Conservation (phyloP, 2,888 invertebrate genomes). For the Watsonalla cultraria region DNA sequence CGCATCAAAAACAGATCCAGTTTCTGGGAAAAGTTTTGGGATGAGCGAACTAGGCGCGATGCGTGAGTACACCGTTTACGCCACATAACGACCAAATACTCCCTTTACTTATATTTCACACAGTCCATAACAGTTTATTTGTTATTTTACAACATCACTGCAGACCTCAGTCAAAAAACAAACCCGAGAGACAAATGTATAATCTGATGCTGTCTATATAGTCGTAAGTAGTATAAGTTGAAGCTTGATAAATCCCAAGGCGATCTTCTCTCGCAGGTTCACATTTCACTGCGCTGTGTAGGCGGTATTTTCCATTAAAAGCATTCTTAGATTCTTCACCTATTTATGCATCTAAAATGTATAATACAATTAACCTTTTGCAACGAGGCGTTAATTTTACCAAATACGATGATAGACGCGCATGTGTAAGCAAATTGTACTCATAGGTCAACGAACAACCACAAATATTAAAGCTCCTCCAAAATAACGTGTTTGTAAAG, state of each 20-base stretch:
- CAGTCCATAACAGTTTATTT: background rate
- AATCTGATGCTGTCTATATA: background rate
- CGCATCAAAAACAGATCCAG: constrained; percentile 87
- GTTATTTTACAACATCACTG: too few relatives aligned
- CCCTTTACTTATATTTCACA: background rate
- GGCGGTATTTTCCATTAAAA: background rate
- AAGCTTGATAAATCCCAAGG: background rate
- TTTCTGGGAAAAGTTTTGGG: constrained; percentile 93
- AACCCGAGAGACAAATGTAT: background rate
- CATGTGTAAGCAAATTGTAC: too few relatives aligned
- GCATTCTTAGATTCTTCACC: background rate
- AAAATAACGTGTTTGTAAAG: too few relatives aligned
- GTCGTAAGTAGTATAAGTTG: background rate
- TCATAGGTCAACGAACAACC: too few relatives aligned
- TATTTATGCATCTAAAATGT: background rate
- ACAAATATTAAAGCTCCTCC: too few relatives aligned
- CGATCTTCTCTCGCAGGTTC: background rate
- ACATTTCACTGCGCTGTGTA: background rate
- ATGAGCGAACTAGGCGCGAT: constrained; percentile 82
- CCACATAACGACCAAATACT: background rate
- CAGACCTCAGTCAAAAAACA: too few relatives aligned
- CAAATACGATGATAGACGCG: background rate
- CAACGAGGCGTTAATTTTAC: background rate
- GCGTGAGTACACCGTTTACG: constrained; percentile 76
- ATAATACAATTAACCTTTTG: background rate